Conservation (phyloP, 2,888 invertebrate genomes). For the Melanostoma mellinum region DNA sequence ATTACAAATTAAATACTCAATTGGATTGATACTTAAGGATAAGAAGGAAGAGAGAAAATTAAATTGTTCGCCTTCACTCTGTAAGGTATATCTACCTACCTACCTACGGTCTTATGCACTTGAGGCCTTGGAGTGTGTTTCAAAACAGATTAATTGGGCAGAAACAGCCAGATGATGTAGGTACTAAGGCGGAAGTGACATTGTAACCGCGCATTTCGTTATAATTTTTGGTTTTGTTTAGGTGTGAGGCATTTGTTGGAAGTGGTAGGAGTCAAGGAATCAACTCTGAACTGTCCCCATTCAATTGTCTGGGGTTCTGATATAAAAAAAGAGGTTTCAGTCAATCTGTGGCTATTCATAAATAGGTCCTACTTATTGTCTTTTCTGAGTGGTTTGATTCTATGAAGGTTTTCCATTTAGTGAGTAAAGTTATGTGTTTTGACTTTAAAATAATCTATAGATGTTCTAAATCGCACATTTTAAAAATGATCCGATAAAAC, state of each 20-base stretch:
- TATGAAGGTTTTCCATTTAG: too few relatives aligned
- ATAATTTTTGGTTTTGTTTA: background rate
- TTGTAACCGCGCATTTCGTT: constrained; percentile 5
- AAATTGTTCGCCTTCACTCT: constrained; percentile 14
- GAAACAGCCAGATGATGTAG: background rate
- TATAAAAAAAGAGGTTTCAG: too few relatives aligned
- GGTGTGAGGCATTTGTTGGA: background rate
- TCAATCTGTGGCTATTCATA: background rate
- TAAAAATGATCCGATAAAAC: too few relatives aligned
- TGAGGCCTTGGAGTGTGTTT: background rate
- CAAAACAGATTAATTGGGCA: constrained; percentile 26
- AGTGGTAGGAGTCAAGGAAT: too few relatives aligned
- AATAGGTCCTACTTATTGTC: background rate
- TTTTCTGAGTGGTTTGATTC: background rate
- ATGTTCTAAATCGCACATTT: too few relatives aligned
- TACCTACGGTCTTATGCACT: background rate
- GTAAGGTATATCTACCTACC: background rate
- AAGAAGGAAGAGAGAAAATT: constrained; percentile 34
- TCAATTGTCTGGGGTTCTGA: too few relatives aligned
- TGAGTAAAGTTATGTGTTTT: too few relatives aligned
- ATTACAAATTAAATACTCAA: constrained; percentile 70
- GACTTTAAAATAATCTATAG: too few relatives aligned
- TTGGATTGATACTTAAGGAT: constrained; percentile 52
- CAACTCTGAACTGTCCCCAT: too few relatives aligned
- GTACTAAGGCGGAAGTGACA: constrained; percentile 19